phyloP scores from a whole-genome alignment of 2,113 vertebrate species.

The Gobio gobio region DNA sequence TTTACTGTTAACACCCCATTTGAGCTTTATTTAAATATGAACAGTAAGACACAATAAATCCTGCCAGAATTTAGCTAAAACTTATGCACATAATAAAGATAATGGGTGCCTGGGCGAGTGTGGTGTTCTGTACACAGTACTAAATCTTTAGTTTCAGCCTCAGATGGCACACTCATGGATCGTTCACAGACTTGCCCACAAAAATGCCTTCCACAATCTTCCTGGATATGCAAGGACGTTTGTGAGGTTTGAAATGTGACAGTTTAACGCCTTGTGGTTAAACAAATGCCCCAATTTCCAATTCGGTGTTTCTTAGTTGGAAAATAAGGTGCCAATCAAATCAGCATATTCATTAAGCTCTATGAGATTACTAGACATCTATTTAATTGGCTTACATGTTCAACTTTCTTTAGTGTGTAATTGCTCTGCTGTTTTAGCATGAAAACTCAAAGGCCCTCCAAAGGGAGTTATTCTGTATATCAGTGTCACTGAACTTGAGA shows the following conservation, averaged over 20 bases:
- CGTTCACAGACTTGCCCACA: neutral
- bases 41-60: slow-evolving; percentile 5
- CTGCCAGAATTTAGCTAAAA: slow-evolving; percentile 14
- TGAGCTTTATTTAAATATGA: neutral
- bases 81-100: slow-evolving; percentile 20
- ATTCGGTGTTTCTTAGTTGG: neutral
- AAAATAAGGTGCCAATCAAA: neutral
- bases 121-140: neutral
- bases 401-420: no score
- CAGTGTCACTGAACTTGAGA: no score
- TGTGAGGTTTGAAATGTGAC: no score
- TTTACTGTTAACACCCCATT: neutral
- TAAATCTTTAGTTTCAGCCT: neutral
- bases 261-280: neutral
- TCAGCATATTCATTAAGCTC: neutral
- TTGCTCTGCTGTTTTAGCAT: no score
- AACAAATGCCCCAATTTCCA: neutral
- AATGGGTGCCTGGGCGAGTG: slow-evolving; percentile 1
- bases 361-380: neutral
- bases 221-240: neutral
- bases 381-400: neutral
- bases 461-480: no score
- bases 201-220: neutral
- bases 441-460: no score
- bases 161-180: neutral